A percentile compares a stretch with the other conserved stretches of the same genome.
These are phyloP conservation scores for Patagioenas fasciata DNA, from an alignment of 2,113 vertebrate genomes.

Conservation along the genomic window DNA sequence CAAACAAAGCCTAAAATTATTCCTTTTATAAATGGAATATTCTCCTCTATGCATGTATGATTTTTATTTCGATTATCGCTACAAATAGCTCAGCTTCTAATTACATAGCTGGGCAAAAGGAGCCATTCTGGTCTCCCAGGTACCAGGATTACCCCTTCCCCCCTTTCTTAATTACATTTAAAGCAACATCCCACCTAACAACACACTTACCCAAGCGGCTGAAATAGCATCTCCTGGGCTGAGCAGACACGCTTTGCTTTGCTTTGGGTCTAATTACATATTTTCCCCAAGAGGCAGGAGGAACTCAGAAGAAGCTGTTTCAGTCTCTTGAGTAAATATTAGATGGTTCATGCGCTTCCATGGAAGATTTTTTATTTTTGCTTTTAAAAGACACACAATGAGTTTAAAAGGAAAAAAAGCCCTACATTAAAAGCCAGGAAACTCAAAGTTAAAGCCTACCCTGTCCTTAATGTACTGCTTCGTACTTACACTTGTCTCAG, in stretches of 20 bases:
- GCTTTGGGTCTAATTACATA: constrained; percentile 74
- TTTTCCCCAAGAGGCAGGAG: constrained; percentile 54
- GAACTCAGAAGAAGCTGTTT: constrained; percentile 70
- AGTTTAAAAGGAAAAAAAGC: constrained; percentile 55
- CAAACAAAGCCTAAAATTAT: not conserved
- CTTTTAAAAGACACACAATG: constrained; percentile 42
- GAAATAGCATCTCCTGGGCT: constrained; percentile 66
- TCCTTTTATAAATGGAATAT: not conserved
- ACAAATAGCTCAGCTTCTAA: constrained; percentile 61
- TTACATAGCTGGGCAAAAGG: constrained; percentile 48
- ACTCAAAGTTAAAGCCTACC: constrained; percentile 28
- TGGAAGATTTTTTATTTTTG: constrained; percentile 62
- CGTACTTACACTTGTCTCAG: constrained; percentile 12
- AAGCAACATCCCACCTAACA: constrained; percentile 63
- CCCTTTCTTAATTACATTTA: constrained; percentile 64
- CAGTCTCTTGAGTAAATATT: constrained; percentile 63
- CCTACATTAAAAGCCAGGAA: not conserved
- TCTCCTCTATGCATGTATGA: not conserved
- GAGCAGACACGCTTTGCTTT: constrained; percentile 63
- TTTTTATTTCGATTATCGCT: constrained; percentile 35
- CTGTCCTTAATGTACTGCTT: constrained; percentile 31
- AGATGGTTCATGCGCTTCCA: constrained; percentile 60
- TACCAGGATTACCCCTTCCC: constrained; percentile 12
- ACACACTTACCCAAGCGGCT: constrained; percentile 59
- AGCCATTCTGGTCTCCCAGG: constrained; percentile 52